Conservation (phyloP, 2,888 invertebrate species). For the Dendrolimus houi region DNA sequence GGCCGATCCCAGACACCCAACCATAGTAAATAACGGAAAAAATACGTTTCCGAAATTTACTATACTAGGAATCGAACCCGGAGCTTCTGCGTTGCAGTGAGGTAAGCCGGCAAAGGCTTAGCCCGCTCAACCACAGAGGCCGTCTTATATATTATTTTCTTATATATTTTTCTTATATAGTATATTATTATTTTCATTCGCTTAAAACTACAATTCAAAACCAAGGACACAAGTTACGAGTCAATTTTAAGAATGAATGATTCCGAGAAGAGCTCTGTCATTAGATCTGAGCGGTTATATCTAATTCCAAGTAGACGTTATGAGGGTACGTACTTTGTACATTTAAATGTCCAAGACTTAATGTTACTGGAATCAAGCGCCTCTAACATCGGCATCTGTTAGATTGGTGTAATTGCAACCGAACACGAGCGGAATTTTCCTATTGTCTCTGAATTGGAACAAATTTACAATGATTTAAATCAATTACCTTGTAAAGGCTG, state of each 20-base stretch:
- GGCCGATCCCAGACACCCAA: no score
- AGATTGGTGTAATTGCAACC: conserved; percentile 54
- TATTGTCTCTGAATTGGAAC: conserved; percentile 35
- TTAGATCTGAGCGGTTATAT: not conserved
- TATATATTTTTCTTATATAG: no score
- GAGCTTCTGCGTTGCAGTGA: no score
- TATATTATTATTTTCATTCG: no score
- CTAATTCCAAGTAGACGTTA: not conserved
- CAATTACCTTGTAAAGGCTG: conserved; percentile 4
- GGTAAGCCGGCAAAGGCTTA: no score
- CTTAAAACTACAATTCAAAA: no score
- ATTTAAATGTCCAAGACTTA: not conserved
- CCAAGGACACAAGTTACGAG: no score
- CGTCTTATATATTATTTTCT: no score
- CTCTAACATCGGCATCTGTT: conserved; percentile 10
- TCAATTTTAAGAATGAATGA: not conserved
- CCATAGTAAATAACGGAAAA: no score
- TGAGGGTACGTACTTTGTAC: not conserved
- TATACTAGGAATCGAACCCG: no score
- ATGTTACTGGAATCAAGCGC: not conserved
- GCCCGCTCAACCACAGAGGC: no score
- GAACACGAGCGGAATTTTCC: conserved; percentile 59
- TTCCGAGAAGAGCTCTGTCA: not conserved
- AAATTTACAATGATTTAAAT: conserved; percentile 8
- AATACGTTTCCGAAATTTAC: no score